Conservation (phyloP, 2,888 invertebrate species). For the Epirrhoe tristata region DNA sequence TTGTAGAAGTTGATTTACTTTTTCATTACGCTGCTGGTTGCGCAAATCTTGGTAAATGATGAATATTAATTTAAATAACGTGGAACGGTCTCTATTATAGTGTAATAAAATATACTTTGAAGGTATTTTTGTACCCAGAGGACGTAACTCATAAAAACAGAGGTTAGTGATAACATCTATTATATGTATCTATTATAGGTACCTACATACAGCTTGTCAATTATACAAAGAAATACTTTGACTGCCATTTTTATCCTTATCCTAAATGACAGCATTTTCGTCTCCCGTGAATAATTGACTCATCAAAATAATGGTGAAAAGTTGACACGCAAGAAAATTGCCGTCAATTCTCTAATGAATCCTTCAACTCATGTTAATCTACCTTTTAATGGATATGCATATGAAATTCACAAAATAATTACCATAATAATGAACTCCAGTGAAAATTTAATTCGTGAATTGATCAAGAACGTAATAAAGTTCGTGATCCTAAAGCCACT, state of each 20-base stretch:
- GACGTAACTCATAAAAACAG: background rate
- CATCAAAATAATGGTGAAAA: background rate
- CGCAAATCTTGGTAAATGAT: constrained; percentile 4
- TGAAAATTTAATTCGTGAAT: background rate
- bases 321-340: background rate
- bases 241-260: too few relatives aligned
- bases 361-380: background rate
- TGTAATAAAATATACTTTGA: background rate
- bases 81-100: background rate
- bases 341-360: background rate
- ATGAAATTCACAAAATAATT: constrained; percentile 3
- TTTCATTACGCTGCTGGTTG: constrained; percentile 10
- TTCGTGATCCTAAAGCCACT: background rate
- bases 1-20: constrained; percentile 14
- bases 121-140: background rate
- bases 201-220: too few relatives aligned
- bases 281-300: background rate
- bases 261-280: too few relatives aligned
- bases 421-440: constrained; percentile 4
- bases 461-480: background rate
- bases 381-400: background rate
- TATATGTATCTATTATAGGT: too few relatives aligned
- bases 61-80: constrained; percentile 7
- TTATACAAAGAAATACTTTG: too few relatives aligned
- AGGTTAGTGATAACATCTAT: too few relatives aligned